Evolutionary conservation across 1,140 invertebrate genomes (phyloP).

Genomic region (Bombus impatiens): DNA sequence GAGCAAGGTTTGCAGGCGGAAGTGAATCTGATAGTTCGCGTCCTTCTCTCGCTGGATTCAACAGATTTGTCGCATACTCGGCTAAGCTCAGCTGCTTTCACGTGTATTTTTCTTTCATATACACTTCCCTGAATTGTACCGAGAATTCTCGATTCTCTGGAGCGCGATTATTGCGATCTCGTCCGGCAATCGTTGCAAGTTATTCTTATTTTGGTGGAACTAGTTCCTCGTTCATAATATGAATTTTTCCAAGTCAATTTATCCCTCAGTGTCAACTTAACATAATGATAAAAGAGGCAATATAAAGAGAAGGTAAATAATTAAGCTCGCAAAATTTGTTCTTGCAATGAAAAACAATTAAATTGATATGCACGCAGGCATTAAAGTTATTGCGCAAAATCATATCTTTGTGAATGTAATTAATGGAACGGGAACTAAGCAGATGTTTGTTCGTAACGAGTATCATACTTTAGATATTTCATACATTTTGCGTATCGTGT

Average conservation of each 20-base stretch:
- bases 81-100: too few relatives aligned
- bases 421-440: too few relatives aligned
- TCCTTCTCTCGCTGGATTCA: conserved; percentile 21
- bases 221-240: neutral
- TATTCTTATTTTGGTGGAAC: neutral
- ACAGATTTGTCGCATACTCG: neutral
- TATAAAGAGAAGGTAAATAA: too few relatives aligned
- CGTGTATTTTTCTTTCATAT: neutral
- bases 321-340: too few relatives aligned
- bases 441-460: too few relatives aligned
- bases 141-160: neutral
- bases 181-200: neutral
- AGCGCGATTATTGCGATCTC: neutral
- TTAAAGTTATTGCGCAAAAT: too few relatives aligned
- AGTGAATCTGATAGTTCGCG: conserved; percentile 36
- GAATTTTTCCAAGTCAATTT: neutral
- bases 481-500: too few relatives aligned
- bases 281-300: too few relatives aligned
- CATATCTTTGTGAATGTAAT: too few relatives aligned
- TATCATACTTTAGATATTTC: too few relatives aligned
- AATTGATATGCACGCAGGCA: too few relatives aligned
- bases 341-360: too few relatives aligned
- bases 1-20: conserved; percentile 26
- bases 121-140: neutral
- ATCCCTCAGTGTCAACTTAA: neutral